Base-by-base conservation (phyloP, 2,888 invertebrate species). In the Platerodrilus igneus region DNA sequence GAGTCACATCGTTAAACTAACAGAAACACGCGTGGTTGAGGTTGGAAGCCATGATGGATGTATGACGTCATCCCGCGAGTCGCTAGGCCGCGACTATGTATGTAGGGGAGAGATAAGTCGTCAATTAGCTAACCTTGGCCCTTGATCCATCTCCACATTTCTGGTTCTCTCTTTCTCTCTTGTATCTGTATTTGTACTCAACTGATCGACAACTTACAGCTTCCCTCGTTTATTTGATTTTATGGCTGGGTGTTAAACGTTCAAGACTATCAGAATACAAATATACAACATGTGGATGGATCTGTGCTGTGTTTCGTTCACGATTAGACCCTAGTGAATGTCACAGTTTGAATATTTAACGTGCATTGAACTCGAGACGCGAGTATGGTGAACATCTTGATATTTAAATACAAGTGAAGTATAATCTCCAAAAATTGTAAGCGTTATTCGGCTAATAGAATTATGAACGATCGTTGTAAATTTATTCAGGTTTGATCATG, bases 81-180 rank as follows among this genome's bases (percentile, higher is more conserved):
- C 48, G 53, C 50, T 54, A 57, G 52, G 54, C 57, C 48, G 49
- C 48, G 51, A 47, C 49, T 52, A 52, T n/a, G n/a, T n/a, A n/a
- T n/a, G n/a, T n/a, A n/a, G n/a, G n/a, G 52, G 59, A 58, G 55
- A 55, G 54, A 57, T 52, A 56, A 53, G 53, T 56, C 52, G 57
- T 57, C 59, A 60, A 60, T 60, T 60, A 60, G 59, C 54, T 50
- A 54, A 55, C 54, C 55, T 52, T 55, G 58, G 57, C 55, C 53
- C 55, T 50, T 49, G 47, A 51, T 51, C 47, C 49, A 36, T 39
- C 41, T 41, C 41, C 49, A n/a, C n/a, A n/a, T n/a, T n/a, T n/a
- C n/a, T n/a, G n/a, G n/a, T n/a, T 37, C 46, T 40, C 35, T 33
- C 39, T 37, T 38, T 39, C 45, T 34, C 47, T 39, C 42, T n/a